Base-by-base conservation (phyloP, 2,113 vertebrate genomes). In the Pagrus major region DNA sequence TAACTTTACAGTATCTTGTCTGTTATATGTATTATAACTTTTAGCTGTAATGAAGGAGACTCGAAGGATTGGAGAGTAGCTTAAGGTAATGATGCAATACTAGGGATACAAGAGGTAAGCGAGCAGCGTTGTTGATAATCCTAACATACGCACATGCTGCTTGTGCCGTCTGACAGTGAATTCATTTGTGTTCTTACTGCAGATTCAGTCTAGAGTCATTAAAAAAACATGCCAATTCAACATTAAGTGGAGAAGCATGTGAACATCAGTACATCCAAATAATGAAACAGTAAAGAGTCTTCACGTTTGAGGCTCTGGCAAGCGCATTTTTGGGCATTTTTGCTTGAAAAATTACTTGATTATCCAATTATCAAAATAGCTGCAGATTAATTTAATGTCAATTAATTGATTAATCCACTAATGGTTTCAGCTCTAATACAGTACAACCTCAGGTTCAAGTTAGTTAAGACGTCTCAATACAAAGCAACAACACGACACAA, bases 1-100 rank as follows among this genome's bases (percentile, higher is more conserved):
- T 89, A 92, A 94, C 86, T 89, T 84, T 75, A 78, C 37, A 76
- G 84, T 83, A 91, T 95, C 88, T 93, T 91, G 80, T 93, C 91
- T 80, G 75, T 75, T 81, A 80, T 73, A 70, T 44, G 75, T 72
- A 74, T 92, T 80, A 58, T 66, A n/a, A 42, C 73, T 81, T 86
- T 56, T 41, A 75, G 54, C n/a, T 29, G 41, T 2, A 11, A 18
- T 35, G 15, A 41, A 18, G 25, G 12, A 56, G 25, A 44, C 11
- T 29, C 35, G 9, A 51, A 4, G 15, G 67, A 51, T 63, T 14
- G 12, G 51, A 27, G 21, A 68, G 49, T 8, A 47, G 63, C 73
- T 73, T 52, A 63, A 8, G 61, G 25, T 76, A 63, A 82, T 47
- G 42, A 41, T 47, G 39, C 10, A 77, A 65, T 33, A 5, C 5